These are phyloP conservation scores for Pocota personata DNA, from an alignment of 2,888 invertebrate species.

Conservation along the genomic window DNA sequence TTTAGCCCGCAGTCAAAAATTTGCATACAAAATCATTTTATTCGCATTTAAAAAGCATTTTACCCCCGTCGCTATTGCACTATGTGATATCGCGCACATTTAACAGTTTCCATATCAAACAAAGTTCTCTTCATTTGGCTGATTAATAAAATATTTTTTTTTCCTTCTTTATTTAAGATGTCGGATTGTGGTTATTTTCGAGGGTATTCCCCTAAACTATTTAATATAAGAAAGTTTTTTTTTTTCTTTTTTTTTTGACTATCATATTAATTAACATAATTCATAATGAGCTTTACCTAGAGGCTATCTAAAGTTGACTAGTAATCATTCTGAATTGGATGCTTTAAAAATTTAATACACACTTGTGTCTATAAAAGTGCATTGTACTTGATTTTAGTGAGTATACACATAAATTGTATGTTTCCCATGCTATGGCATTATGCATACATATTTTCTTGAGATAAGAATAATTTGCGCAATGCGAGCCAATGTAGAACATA, in stretches of 20 bases:
- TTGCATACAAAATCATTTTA: constrained; percentile 7
- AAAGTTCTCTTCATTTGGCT: neutral
- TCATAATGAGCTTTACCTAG: neutral
- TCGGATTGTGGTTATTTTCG: neutral
- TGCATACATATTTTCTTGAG: no score
- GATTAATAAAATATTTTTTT: neutral
- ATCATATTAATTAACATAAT: constrained; percentile 4
- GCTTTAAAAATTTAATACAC: neutral
- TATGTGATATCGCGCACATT: neutral
- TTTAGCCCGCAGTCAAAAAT: neutral
- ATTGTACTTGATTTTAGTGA: neutral
- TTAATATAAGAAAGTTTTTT: constrained; percentile 9
- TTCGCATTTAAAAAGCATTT: neutral
- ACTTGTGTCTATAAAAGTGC: neutral
- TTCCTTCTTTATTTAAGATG: neutral
- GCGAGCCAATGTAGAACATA: neutral
- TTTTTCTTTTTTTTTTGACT: neutral
- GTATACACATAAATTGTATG: no score
- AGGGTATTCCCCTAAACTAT: constrained; percentile 4
- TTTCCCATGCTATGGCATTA: no score
- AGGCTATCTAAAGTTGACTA: neutral
- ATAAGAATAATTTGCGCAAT: neutral
- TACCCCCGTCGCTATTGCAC: neutral
- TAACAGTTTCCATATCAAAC: neutral
- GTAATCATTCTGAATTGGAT: neutral